A percentile compares a stretch with the other conserved stretches of the same genome.
These are phyloP conservation scores for Bos taurus DNA, from an alignment of 2,113 vertebrate species.

Conservation along the genomic window DNA sequence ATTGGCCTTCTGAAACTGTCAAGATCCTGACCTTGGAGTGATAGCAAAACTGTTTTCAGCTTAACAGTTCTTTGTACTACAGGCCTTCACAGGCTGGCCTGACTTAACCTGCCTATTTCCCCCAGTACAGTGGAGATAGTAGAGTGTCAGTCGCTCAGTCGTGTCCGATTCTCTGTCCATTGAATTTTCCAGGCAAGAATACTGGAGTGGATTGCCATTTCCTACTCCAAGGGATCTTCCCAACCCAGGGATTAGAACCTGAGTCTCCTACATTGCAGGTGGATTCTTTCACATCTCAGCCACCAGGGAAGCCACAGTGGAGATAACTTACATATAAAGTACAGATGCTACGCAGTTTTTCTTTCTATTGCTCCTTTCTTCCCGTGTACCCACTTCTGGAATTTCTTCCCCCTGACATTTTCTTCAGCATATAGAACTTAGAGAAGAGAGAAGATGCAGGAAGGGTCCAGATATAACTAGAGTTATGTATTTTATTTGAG, in stretches of 20 bases:
- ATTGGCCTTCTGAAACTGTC: neutral
- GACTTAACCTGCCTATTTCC: neutral
- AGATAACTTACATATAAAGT: neutral
- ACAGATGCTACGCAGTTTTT: neutral
- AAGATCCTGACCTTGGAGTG: neutral
- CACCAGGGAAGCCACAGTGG: neutral
- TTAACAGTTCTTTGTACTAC: neutral
- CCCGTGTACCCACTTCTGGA: neutral
- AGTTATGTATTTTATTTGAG: constrained; percentile 61
- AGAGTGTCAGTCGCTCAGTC: neutral
- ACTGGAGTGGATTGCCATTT: neutral
- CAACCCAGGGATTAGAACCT: neutral
- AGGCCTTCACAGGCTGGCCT: neutral
- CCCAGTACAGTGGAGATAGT: neutral
- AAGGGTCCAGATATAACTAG: neutral
- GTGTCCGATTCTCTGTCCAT: neutral
- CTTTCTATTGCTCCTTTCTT: constrained; percentile 1
- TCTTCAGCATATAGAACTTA: neutral
- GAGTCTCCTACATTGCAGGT: neutral
- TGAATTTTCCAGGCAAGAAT: neutral
- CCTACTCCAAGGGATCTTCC: neutral
- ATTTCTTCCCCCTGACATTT: neutral
- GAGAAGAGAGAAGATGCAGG: neutral
- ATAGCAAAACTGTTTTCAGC: neutral
- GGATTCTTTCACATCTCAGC: neutral